Evolutionary conservation across 2,797 vertebrate species (phyloP), one percentile per base, ranked within the genome.

Genomic region (Odontamblyopus rebecca): DNA sequence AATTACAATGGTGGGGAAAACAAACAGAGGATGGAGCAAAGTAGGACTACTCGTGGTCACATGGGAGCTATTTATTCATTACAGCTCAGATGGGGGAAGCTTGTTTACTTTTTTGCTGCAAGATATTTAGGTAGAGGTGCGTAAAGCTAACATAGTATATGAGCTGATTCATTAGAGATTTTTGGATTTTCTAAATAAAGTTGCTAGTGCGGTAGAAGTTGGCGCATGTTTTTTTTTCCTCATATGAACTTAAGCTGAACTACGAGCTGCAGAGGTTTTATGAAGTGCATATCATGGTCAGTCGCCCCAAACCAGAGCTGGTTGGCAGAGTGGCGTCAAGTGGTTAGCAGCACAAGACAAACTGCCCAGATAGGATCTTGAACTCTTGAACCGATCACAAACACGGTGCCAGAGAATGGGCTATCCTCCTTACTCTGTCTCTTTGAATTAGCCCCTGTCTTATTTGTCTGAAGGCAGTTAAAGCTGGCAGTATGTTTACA

Each of bases 1-100:
- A 89, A 94, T 93, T 93, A 92, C 89, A 90, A 91, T 89, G 86
- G 79, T 90, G 87, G 84, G 85, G 87, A 91, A 93, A 92, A 88
- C 90, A 92, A 93, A 92, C 87, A 88, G 81, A 85, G 89, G 89
- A 90, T 86, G 68, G 83, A 81, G 81, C 69, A 75, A 91, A 88
- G 84, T 76, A 82, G 85, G 86, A 89, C 85, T 85, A 61, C 61
- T 62, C 13, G 7, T 74, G 79, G 90, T 92, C 89, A 91, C 92
- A 89, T 92, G 90, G 90, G 88, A 86, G 73, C 79, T 79, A 88
- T 93, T 90, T 93, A 90, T 92, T 86, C 90, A 90, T 87, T 88
- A 89, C 81, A 81, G 86, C 85, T 81, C 83, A 86, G 89, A 80
- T 87, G 85, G 86, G 86, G 87, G 89, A 80, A 67, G 74, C 85